These are phyloP conservation scores for Antigone vipio DNA, from an alignment of 2,113 vertebrate species.

Conservation along the genomic window DNA sequence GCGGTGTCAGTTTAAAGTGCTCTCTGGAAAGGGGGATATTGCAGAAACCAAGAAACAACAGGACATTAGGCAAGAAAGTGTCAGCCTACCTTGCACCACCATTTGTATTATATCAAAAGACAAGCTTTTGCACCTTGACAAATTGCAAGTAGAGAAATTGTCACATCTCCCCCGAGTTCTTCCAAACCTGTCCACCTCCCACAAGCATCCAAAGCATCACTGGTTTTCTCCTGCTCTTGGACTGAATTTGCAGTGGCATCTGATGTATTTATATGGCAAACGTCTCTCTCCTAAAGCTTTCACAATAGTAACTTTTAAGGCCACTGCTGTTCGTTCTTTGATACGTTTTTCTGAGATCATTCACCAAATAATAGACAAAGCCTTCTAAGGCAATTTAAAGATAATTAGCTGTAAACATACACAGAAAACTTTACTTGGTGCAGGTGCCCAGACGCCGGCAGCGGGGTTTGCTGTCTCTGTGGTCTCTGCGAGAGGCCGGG, in stretches of 20 bases:
- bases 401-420: background rate
- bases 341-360: background rate
- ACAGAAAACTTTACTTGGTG: background rate
- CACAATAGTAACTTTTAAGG: background rate
- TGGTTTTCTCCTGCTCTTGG: background rate
- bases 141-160: background rate
- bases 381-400: background rate
- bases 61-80: background rate
- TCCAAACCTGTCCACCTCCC: background rate
- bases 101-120: background rate
- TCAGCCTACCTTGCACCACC: too few species aligned
- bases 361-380: background rate
- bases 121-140: background rate
- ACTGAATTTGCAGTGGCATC: background rate
- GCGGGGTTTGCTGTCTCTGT: too few species aligned
- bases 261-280: background rate
- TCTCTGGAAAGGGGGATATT: background rate
- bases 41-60: background rate
- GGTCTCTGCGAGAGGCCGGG: accelerated
- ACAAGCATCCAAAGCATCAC: accelerated
- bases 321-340: background rate
- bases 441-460: too few species aligned
- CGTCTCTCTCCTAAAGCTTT: background rate
- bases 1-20: background rate
- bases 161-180: background rate